A percentile compares a stretch with the other conserved stretches of the same genome.
phyloP scores from a whole-genome alignment of 2,113 vertebrate genomes.

The Muscicapa adusta region DNA sequence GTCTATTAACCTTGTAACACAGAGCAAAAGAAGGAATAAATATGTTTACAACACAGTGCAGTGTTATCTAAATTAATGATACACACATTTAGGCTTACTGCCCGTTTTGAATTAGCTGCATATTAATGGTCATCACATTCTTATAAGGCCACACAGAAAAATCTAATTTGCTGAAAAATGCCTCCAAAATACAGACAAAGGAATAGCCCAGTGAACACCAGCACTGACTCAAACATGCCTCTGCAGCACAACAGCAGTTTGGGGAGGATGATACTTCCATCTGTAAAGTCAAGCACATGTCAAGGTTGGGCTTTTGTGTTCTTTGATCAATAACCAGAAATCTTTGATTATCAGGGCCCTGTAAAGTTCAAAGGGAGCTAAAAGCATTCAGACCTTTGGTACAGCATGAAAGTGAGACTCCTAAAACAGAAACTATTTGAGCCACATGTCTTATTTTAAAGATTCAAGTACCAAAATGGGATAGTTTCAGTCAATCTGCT shows the following conservation, averaged over 20 bases:
- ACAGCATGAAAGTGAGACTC: not conserved
- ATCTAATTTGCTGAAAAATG: not conserved
- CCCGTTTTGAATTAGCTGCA: not conserved
- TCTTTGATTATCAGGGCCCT: not conserved
- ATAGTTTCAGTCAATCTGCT: not conserved
- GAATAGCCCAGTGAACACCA: not conserved
- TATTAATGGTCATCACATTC: not conserved
- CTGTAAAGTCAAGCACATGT: constrained; percentile 13
- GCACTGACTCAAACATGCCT: not conserved
- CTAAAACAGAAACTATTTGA: not conserved
- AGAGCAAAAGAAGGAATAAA: not conserved
- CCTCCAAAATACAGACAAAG: not conserved
- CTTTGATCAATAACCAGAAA: not conserved
- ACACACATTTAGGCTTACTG: not conserved
- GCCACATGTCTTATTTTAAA: not conserved
- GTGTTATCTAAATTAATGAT: not conserved
- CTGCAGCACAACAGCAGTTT: not conserved
- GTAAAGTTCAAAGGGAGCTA: not conserved
- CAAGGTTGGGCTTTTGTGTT: not conserved
- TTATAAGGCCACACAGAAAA: not conserved
- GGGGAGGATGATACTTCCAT: not conserved
- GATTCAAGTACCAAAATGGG: not conserved
- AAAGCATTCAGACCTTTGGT: not conserved
- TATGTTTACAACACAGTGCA: not conserved
- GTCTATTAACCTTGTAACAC: not conserved